These are phyloP conservation scores for Helarctos malayanus DNA, from an alignment of 2,797 vertebrate species.

Conservation along the genomic window DNA sequence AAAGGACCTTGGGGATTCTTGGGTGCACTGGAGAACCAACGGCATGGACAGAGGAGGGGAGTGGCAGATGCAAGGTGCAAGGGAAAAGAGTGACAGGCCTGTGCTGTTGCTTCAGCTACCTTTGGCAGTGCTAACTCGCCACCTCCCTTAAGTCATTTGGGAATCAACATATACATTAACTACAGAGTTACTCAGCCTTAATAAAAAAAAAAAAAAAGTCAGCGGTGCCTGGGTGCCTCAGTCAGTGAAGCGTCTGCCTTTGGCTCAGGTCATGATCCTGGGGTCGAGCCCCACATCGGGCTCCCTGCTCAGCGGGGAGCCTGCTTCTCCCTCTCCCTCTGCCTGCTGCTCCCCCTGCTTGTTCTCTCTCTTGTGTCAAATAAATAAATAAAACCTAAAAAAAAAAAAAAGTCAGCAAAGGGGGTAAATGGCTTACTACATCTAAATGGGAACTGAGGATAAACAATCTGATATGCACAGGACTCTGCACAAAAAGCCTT, in stretches of 20 bases:
- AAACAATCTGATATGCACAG: neutral
- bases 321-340: too few species aligned
- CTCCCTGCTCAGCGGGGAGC: too few species aligned
- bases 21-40: neutral
- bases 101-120: neutral
- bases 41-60: neutral
- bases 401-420: neutral
- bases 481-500: neutral
- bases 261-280: too few species aligned
- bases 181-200: neutral
- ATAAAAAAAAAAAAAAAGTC: neutral
- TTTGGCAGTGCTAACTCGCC: neutral
- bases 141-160: neutral
- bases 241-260: too few species aligned
- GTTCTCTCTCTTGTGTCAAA: too few species aligned
- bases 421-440: neutral
- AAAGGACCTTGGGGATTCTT: neutral
- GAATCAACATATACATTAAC: neutral
- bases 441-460: constrained; percentile 7
- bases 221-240: too few species aligned
- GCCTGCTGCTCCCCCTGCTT: too few species aligned
- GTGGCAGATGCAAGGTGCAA: neutral
- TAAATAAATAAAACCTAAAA: too few species aligned
- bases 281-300: too few species aligned
- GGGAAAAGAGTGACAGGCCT: neutral